These are phyloP conservation scores for Eucidaris tribuloides DNA, from an alignment of 35 echinoderm and acorn worm species.

Conservation along the genomic window DNA sequence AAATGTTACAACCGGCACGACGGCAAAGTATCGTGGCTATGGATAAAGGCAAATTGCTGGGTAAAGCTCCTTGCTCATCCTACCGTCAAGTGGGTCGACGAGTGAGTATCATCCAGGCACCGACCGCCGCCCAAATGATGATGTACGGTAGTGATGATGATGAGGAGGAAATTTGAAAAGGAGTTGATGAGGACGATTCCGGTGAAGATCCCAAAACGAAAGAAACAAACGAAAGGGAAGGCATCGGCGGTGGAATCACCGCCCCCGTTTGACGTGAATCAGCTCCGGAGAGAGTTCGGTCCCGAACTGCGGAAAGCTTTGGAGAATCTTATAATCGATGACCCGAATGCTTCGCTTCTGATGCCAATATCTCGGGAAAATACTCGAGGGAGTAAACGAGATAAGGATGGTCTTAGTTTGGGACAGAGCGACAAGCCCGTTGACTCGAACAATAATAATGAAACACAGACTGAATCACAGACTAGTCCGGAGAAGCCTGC, in stretches of 20 bases:
- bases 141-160: neutral
- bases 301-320: slow-evolving; percentile 66
- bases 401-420: neutral
- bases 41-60: slow-evolving; percentile 53
- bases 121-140: neutral
- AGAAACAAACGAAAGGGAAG: neutral
- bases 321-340: slow-evolving; percentile 56
- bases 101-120: slow-evolving; percentile 31
- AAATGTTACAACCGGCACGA: slow-evolving; percentile 48
- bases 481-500: neutral
- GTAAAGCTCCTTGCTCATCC: slow-evolving; percentile 20
- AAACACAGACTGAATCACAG: neutral
- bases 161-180: slow-evolving; percentile 25
- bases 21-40: slow-evolving; percentile 50
- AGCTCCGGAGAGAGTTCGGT: slow-evolving; percentile 51
- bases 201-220: slow-evolving; percentile 19
- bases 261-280: slow-evolving; percentile 43
- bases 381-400: neutral
- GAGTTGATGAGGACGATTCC: slow-evolving; percentile 19
- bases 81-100: slow-evolving; percentile 56
- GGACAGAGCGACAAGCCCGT: neutral
- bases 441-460: neutral
- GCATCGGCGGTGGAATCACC: neutral
- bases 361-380: slow-evolving; percentile 18
- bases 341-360: slow-evolving; percentile 5